Base-by-base conservation (phyloP, 2,888 invertebrate species). In the Octodonta nipae region DNA sequence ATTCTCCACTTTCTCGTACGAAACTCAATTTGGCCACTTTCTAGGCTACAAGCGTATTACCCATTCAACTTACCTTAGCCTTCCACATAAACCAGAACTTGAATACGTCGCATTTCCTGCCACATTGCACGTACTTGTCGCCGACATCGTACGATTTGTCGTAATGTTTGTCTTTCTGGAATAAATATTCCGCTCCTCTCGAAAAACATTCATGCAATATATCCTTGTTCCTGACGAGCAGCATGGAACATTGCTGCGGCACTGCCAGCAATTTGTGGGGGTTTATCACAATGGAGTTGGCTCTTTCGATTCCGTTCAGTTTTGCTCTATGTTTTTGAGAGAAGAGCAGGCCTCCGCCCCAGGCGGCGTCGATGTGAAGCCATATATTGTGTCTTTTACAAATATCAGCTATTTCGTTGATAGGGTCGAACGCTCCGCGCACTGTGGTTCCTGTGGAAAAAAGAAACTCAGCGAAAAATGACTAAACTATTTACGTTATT, bases 341-440 rank as follows among this genome's bases (percentile, higher is more conserved):
- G 44, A 73, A 64, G 33, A 73, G 57, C n/a, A 67, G 55, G 6
- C 70, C 68, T 10, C 72, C 73, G 29, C 73, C 74, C 70, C 71
- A 72, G 2, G 70, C 69, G 4, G 67, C 70, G 50, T 75, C 74
- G 6, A 72, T 70, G 54, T 98, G 96, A 55, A 98, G 73, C 96
- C 96, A 98, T 60, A 93, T 70, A 45, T 81, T 78, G 63, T 95
- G 82, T 51, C 84, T 84, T 62, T 91, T 75, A 64, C 95, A 95
- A 56, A 98, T 82, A 61, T 95, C 92, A 0, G 95, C 93, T 46
- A 96, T 84, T 44, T 83, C 82, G 39, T 74, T 67, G 42, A 98
- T 77, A 0, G 93, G 91, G 68, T 98, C 96, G 61, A 92, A 96
- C 1, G 96, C 86, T 2, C 96, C 96, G 49, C 95, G 73, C 32